Evolutionary conservation across 2,113 vertebrate genomes (phyloP).

Genomic region (Oryzias javanicus): DNA sequence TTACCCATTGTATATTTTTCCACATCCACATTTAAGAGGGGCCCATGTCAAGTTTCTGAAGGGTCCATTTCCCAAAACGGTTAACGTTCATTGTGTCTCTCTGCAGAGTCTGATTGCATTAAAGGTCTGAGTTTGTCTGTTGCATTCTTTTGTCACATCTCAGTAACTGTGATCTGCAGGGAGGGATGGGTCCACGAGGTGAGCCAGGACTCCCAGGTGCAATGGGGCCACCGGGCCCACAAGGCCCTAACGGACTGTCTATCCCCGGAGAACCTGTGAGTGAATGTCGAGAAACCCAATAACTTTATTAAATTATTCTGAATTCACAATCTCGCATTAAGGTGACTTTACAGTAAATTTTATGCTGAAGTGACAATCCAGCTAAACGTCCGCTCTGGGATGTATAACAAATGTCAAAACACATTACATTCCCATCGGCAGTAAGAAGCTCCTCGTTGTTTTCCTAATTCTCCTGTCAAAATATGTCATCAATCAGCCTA

Average conservation of each 20-base stretch:
- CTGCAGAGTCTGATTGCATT: slow-evolving; percentile 8
- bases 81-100: slow-evolving; percentile 13
- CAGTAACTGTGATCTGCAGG: slow-evolving; percentile 71
- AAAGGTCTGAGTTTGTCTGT: not conserved
- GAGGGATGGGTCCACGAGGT: slow-evolving; percentile 86
- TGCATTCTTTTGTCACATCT: slow-evolving; percentile 15
- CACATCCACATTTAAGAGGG: slow-evolving; percentile 20
- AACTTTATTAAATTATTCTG: not conserved
- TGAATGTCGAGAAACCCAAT: not conserved
- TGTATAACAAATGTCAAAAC: slow-evolving; percentile 32
- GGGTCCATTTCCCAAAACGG: slow-evolving; percentile 11
- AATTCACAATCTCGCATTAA: slow-evolving; percentile 1
- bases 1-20: slow-evolving; percentile 45
- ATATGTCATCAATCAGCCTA: slow-evolving; percentile 43
- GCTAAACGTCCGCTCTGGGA: slow-evolving; percentile 22
- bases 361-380: slow-evolving; percentile 9
- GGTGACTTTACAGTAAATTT: not conserved
- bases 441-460: slow-evolving; percentile 20
- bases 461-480: slow-evolving; percentile 42
- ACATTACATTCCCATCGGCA: slow-evolving; percentile 14
- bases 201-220: slow-evolving; percentile 85
- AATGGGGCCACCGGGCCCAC: slow-evolving; percentile 93
- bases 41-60: slow-evolving; percentile 10
- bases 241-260: slow-evolving; percentile 93
- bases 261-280: slow-evolving; percentile 92